Base-by-base conservation (phyloP, 2,113 vertebrate genomes). In the Formicarius rufipectus region DNA sequence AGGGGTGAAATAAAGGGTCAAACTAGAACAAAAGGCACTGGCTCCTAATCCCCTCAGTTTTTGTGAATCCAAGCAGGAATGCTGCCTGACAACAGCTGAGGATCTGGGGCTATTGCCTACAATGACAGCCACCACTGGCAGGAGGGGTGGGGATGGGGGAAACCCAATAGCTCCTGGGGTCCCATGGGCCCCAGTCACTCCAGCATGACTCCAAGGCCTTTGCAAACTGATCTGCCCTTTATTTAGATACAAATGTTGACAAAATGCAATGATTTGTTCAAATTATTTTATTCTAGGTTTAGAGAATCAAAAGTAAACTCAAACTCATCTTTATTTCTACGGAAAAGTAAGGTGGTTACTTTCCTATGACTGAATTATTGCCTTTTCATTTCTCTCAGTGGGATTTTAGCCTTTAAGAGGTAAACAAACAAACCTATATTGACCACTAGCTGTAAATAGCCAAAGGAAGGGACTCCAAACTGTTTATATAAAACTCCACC, bases 401-500 rank as follows among this genome's bases (percentile, higher is more conserved):
- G 90, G 58, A 92, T 33, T 25, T 72, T 97, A 42, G 44, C 96
- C 72, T 91, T 97, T 77, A 98, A 95, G 90, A 99, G 97, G 79
- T 97, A 94, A 72, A 98, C 45, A 74, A 99, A 97, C 76, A 99
- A 97, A 2, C 66, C 45, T 5, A 93, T 7, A 55, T 98, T 99
- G 77, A 99, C 89, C 1, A 79, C 55, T 24, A 98, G 96, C 94
- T 99, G 98, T 71, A 99, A 97, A 7, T 98, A 95, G 27, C 99
- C 99, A 0, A 99, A 99, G 21, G 98, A 97, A 5, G 98, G 66
- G 35, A 99, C 97, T 2, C 99, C 99, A 2, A 99, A 99, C 56
- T 94, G 96, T 69, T 98, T 97, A 81, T 99, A 99, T 15, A 99
- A 91, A 93, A 99, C 86, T 92, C 99, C 99, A 3, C 99, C 99